phyloP scores from a whole-genome alignment of 2,797 vertebrate species.

The Ctenopoma multispine region DNA sequence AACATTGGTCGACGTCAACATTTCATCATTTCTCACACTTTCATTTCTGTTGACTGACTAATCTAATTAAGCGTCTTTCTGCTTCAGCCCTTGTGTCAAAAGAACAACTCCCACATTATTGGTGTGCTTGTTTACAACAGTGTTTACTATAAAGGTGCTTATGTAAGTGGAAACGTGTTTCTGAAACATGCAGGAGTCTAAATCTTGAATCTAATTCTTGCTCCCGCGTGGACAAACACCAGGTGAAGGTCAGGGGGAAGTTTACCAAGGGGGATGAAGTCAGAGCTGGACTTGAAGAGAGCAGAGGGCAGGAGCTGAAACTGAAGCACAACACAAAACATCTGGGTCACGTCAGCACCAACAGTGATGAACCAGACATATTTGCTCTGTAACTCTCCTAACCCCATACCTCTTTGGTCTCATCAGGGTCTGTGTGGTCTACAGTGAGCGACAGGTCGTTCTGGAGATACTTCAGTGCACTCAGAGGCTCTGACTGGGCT shows the following conservation, averaged over 20 bases:
- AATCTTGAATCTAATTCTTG: background rate
- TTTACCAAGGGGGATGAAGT: constrained; percentile 98
- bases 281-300: constrained; percentile 96
- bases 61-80: too few species aligned
- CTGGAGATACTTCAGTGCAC: constrained; percentile 96
- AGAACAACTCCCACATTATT: too few species aligned
- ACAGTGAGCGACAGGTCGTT: constrained; percentile 97
- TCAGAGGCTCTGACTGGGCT: constrained; percentile 95
- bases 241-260: constrained; percentile 27
- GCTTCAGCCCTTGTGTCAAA: too few species aligned
- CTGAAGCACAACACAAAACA: constrained; percentile 79
- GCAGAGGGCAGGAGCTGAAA: constrained; percentile 98
- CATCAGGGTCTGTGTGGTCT: constrained; percentile 97
- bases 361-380: background rate
- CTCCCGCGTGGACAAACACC: background rate
- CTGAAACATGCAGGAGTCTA: too few species aligned
- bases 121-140: too few species aligned
- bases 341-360: constrained; percentile 7
- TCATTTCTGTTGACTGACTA: too few species aligned
- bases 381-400: background rate
- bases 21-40: too few species aligned
- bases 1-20: background rate
- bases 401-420: constrained; percentile 99
- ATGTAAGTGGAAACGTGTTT: too few species aligned
- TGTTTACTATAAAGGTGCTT: too few species aligned